phyloP scores from a whole-genome alignment of 2,888 invertebrate species.

The Serrognathus titanus region DNA sequence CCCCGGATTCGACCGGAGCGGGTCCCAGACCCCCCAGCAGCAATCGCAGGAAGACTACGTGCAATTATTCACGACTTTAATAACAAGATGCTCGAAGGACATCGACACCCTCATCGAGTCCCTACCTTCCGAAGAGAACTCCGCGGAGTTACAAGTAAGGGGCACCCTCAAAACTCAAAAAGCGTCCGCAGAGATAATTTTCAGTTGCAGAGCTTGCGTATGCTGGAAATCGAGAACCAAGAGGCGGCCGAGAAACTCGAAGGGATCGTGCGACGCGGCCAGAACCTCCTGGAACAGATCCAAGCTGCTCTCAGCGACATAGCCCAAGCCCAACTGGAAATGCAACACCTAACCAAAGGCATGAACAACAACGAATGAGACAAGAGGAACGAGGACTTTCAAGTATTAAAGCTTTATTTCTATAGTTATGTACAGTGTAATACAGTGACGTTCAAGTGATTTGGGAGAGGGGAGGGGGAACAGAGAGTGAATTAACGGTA shows the following conservation, averaged over 20 bases:
- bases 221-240: conserved; percentile 87
- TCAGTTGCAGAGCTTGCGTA: conserved; percentile 60
- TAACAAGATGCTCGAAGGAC: conserved; percentile 95
- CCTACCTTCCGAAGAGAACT: conserved; percentile 91
- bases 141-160: conserved; percentile 80
- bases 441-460: too few species aligned
- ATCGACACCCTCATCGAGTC: conserved; percentile 96
- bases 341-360: conserved; percentile 62
- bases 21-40: conserved; percentile 81
- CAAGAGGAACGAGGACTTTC: background rate
- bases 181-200: background rate
- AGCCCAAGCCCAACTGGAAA: conserved; percentile 85
- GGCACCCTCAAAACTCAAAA: background rate
- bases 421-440: too few species aligned
- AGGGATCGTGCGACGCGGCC: conserved; percentile 81
- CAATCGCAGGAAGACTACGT: conserved; percentile 86
- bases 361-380: conserved; percentile 14
- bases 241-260: conserved; percentile 85
- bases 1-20: conserved; percentile 82
- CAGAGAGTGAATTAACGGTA: conserved; percentile 15
- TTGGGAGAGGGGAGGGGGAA: background rate
- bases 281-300: conserved; percentile 80
- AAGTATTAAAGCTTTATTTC: conserved; percentile 21
- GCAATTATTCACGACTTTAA: conserved; percentile 87
- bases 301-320: conserved; percentile 91